Base-by-base conservation (phyloP, 2,888 invertebrate species). In the Formica aserva region DNA sequence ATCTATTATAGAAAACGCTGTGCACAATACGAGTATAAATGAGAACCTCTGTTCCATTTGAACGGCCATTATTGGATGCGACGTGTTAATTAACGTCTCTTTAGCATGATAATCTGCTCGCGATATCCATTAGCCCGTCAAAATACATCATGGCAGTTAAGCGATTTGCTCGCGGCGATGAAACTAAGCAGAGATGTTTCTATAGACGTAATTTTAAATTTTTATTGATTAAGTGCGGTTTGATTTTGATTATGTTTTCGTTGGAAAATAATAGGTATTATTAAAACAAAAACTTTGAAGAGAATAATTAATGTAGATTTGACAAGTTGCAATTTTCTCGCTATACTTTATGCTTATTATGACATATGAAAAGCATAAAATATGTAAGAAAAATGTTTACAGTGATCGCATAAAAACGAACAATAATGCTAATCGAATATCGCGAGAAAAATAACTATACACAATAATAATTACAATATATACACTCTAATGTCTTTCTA, bases 11-110 rank as follows among this genome's bases (percentile, higher is more conserved):
- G 76, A 55, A 66, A 72, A 48, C 13, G 22, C 45, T 4, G 29
- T 69, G 5, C 15, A 63, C 52, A 52, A 52, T 65, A n/a, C 45
- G 62, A 38, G 32, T 74, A 75, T 84, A 84, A 80, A 84, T 87
- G 86, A 83, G 78, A 84, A 69, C 78, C 89, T 82, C 77, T 83
- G 85, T 80, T 78, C 83, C 69, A 81, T 83, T 81, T 89, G 87
- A 89, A 84, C 87, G 85, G 86, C 85, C 89, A 91, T 92, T 92
- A 91, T 86, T 87, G 83, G 84, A 88, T 78, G 80, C 86, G 87
- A 90, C 86, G 82, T 89, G 89, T 91, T 92, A 92, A 92, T 92
- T 90, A 92, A 90, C 88, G 88, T 92, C 92, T 89, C 90, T 92
- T 91, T 91, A 92, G 89, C 90, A 91, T 90, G 90, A 92, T 92